Conservation (phyloP, 2,797 vertebrate genomes). For the Scomberomorus guttatus region DNA sequence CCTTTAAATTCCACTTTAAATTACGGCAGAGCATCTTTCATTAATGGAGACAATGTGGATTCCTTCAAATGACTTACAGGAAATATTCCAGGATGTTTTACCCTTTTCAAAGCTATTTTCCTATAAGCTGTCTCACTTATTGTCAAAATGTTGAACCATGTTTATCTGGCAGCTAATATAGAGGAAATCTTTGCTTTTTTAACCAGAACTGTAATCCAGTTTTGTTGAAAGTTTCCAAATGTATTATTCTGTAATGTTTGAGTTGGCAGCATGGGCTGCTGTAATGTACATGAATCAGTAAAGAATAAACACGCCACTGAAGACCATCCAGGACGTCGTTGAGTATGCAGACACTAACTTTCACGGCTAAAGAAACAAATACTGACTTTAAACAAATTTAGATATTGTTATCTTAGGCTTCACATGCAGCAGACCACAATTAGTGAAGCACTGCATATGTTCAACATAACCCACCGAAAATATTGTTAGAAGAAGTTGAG, state of each 20-base stretch:
- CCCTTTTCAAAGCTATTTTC: constrained; percentile 19
- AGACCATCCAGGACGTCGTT: constrained; percentile 68
- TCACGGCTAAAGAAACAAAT: constrained; percentile 78
- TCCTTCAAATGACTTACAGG: constrained; percentile 25
- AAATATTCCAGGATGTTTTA: constrained; percentile 17
- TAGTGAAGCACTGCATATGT: constrained; percentile 61
- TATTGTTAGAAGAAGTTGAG: constrained; percentile 69
- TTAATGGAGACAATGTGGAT: constrained; percentile 7
- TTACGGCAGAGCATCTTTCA: background rate
- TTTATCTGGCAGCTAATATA: constrained; percentile 61
- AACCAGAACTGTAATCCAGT: constrained; percentile 63
- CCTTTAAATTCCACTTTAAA: background rate
- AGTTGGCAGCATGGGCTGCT: constrained; percentile 64
- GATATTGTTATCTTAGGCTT: constrained; percentile 77
- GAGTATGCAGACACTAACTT: constrained; percentile 64
- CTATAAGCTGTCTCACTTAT: constrained; percentile 16
- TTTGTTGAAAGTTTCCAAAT: constrained; percentile 76
- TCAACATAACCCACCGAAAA: constrained; percentile 66
- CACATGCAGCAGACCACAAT: constrained; percentile 63
- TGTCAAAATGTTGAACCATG: constrained; percentile 35
- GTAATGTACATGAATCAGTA: constrained; percentile 65
- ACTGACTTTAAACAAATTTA: constrained; percentile 70
- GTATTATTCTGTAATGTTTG: constrained; percentile 79
- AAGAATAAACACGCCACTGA: constrained; percentile 69
- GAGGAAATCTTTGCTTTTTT: constrained; percentile 54